Base-by-base conservation (phyloP, 2,797 vertebrate species). In the Muraenolepis orangiensis region DNA sequence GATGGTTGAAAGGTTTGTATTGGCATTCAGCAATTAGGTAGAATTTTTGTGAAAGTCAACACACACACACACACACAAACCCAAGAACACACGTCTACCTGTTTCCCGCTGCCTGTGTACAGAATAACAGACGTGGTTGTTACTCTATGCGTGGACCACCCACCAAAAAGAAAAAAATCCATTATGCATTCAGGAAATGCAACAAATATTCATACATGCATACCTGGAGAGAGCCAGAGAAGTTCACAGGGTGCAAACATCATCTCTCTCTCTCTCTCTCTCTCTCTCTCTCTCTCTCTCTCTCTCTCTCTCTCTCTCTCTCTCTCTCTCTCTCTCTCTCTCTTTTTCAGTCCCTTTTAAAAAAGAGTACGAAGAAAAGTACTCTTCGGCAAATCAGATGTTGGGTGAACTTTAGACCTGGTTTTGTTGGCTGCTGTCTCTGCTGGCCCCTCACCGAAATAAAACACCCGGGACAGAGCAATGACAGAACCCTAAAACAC, bases 161-260 rank as follows among this genome's bases (percentile, higher is more conserved):
- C n/a, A n/a, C n/a, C n/a, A n/a, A n/a, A n/a, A n/a, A n/a, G n/a
- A n/a, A n/a, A n/a, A n/a, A 11, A 26, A 64, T 64, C 57, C 11
- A 64, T 64, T 64, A 64, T 64, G 23, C 23, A 64, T 64, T 64
- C 57, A 64, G 57, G 57, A 64, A 64, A 64, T 26, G n/a, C n/a
- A 26, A 64, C 13, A 64, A 64, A 64, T 64, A 64, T 36, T n/a
- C 31, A 34, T 69, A 32, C 29, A 68, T 68, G 66, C 30, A 23
- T 26, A 64, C 57, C 57, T 64, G 23, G 23, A n/a, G 18, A 26
- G 57, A 1, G 23, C 23, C 57, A 12, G n/a, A 64, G 57, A 26
- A 12, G 23, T 26, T n/a, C 23, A 64, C 57, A 12, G 57, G 32
- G 32, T 8, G 57, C 26, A 64, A 64, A 64, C 23, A 4, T 38